Base-by-base conservation (phyloP, 2,797 vertebrate genomes). In the Danio tinwini region DNA sequence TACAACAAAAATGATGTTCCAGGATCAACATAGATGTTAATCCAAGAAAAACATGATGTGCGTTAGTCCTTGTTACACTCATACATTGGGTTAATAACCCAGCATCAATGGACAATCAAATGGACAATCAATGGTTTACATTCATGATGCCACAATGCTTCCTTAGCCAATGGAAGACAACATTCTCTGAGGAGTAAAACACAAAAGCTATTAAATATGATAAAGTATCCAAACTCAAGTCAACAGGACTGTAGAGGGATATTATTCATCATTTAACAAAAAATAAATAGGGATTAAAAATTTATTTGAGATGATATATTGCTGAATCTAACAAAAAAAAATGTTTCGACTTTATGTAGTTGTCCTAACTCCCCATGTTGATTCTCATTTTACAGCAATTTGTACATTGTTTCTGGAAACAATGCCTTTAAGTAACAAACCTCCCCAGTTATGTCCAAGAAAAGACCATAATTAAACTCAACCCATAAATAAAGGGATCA, bases 371-470 rank as follows among this genome's bases (percentile, higher is more conserved):
- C 8, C 40, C 39, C n/a, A 62, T 42, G 7, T 7, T 16, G 16
- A 2, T 62, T 40, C 14, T 39, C 13, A 62, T 42, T 37, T 16
- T 16, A 61, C 56, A 59, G 42, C 6, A 21, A 21, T 19, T 29
- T 29, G 29, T 29, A 29, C 29, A 29, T 29, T n/a, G 29, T 29
- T 29, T 29, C 29, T 5, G 1, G 2, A 50, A 76, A 29, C 4
- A 75, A 40, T 39, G 19, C 55, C 55, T 82, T 84, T 76, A 82
- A 63, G 76, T 76, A 84, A 69, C 50, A 70, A 80, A 69, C 14
- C 64, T 73, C 69, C 10, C n/a, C 10, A 45, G 42, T 17, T 21
- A 53, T 19, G 10, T 13, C 40, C 12, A 44, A 17, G 70, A 58
- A 74, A 1, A 1, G 29, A 3, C 29, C n/a, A 62, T 29, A 29